Base-by-base conservation (phyloP, 2,797 vertebrate genomes). In the Rousettus madagascariensis region DNA sequence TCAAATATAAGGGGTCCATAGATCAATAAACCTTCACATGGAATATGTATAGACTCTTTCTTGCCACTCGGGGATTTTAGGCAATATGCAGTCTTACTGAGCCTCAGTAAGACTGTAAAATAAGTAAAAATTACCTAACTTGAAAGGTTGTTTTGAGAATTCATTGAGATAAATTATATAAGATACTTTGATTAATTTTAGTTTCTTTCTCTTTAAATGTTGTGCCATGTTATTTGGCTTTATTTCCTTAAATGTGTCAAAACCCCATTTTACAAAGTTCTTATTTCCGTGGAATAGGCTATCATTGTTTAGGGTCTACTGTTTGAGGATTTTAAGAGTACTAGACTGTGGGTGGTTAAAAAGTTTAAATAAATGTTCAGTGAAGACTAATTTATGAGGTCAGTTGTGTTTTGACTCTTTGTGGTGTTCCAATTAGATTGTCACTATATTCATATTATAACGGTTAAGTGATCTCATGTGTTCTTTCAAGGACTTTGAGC, bases 401-500 rank as follows among this genome's bases (percentile, higher is more conserved):
- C 83, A 89, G 24, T 96, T 88, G 28, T 93, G 69, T 90, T 97
- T 97, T 98, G 95, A 97, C 72, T 36, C 92, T 95, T 95, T 87
- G 46, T 96, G 80, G 66, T 97, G 65, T 95, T 96, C 30, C 97
- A 87, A 96, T 96, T 98, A 97, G 94, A 95, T 97, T 83, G 61
- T 94, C 61, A 80, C 41, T 92, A 8, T 71, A 72, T 96, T 96
- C 83, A 97, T 33, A 82, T 95, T 86, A 22, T 95, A 89, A 33
- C 79, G 96, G 93, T 97, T 97, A 97, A 97, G 88, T 97, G 96
- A 97, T 95, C 96, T 97, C 86, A 43, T 69, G 33, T 97, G 80
- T 96, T 97, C 80, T 97, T 96, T 97, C 80, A 97, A 98, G 97
- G 94, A 97, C 96, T 97, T 87, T 95, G 95, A 96, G 95, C 92